A percentile compares a stretch with the other conserved stretches of the same genome.
Evolutionary conservation across 2,113 vertebrate genomes (phyloP).

Genomic region (Ursus arctos): DNA sequence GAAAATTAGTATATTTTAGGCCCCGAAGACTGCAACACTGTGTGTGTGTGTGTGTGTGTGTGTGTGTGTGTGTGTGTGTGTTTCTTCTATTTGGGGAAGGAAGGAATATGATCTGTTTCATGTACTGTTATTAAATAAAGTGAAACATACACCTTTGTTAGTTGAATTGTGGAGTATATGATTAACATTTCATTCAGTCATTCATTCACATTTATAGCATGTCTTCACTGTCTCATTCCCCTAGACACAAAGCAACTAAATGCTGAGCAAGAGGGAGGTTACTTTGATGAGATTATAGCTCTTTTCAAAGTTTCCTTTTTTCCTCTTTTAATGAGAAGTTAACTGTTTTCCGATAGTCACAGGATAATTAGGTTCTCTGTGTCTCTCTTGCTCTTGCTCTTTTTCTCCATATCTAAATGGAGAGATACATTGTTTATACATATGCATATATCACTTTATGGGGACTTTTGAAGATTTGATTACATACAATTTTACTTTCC

Average conservation of each 20-base stretch:
- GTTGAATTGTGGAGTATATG: not conserved
- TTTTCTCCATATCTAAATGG: not conserved
- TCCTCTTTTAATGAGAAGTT: not conserved
- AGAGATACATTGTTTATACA: not conserved
- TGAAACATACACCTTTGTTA: not conserved
- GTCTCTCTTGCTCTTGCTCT: not conserved
- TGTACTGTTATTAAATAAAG: not conserved
- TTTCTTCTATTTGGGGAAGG: not conserved
- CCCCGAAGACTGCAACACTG: not conserved
- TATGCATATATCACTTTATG: not conserved
- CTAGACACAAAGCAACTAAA: not conserved
- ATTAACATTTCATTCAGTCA: not conserved
- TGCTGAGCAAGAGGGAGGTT: not conserved
- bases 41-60: not conserved
- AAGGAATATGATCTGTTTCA: not conserved
- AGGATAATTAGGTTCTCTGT: not conserved
- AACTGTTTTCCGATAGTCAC: not conserved
- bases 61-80: not conserved
- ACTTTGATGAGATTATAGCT: not conserved
- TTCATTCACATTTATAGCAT: not conserved
- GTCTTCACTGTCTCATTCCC: not conserved
- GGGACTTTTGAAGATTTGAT: not conserved
- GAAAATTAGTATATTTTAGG: slow-evolving; percentile 70
- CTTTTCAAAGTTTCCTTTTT: not conserved
- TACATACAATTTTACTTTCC: not conserved